Evolutionary conservation across 2,888 invertebrate genomes (phyloP), one percentile per base, ranked within the genome.

Genomic region (Ormia ochracea): DNA sequence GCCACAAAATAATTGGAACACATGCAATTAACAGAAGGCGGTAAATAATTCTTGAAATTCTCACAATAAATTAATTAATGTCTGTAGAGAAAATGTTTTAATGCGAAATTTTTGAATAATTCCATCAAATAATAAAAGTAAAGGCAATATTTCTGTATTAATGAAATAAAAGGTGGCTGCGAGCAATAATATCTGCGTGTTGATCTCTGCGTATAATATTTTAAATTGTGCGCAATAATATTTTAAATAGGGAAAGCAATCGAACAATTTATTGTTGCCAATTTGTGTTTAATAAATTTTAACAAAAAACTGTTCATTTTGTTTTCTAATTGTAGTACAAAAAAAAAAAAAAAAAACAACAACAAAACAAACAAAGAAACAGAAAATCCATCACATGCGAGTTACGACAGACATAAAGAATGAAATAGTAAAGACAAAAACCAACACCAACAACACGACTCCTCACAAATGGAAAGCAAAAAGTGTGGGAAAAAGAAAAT

Each of bases 101-200:
- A 61, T 48, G 58, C 14, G 38, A 65, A 52, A 38, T 56, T 58
- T 48, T 38, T 21, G 5, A 43, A 59, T 59, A 58, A 61, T 52
- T 48, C 17, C 68, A 31, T 33, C 36, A 26, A 45, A 63, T 43
- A 28, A 17, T 33, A 28, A 5, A 41, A 63, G 48, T 38, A 14
- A 12, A 28, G 10, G 7, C 45, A 48, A 43, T 66, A 59, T 72
- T 78, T 63, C 36, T 36, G 6, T 17, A 38, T 65, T 50, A 33
- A 56, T 59, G 70, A 66, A 82, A 73, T 52, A 78, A 74, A 77
- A 81, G 84, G 85, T 88, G 89, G 89, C 86, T 89, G 89, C 89
- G 89, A 89, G 89, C 89, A 89, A 89, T 89, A 89, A 89, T 89
- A 89, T 89, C 87, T 89, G 89, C 87, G 89, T 89, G 89, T 89